Evolutionary conservation across 2,888 invertebrate genomes (phyloP), one percentile per base, ranked within the genome.

Genomic region (Bimastos eiseni): DNA sequence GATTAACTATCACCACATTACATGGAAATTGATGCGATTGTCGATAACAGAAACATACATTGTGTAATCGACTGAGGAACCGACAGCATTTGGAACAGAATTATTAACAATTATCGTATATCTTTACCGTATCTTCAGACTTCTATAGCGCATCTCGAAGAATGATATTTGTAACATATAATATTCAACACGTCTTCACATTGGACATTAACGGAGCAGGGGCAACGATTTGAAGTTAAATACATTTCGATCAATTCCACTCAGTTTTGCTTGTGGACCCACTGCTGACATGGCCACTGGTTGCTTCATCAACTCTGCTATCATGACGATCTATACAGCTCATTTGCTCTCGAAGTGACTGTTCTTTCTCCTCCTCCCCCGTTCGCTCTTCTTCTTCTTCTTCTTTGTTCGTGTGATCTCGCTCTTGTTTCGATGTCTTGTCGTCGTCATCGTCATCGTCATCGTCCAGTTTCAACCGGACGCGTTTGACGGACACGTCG

Each of bases 401-500:
- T 86, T 86, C 36, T 36, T 86, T 37, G 21, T 34, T 34, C 37
- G n/a, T 70, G 30, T 30, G 70, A 70, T 70, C 70, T 19, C 34
- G 84, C 34, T 84, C 84, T 86, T 86, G 86, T 36, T 86, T 37
- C 36, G 34, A 17, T 86, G 70, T 70, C 70, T 70, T 70, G 30
- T 70, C 70, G 70, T 34, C 36, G 34, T 86, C 49, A 6, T 49
- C 49, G 8, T 49, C 49, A 24, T 70, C 70, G n/a, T 86, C 84
- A 6, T 84, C 86, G 86, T 86, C 86, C 86, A 86, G 86, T 86
- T 86, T 86, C 36, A 86, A 15, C 86, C 86, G 86, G 86, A 86
- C 86, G 5, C 86, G 86, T 8, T 86, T 86, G 19, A 37, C 86
- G 0, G 86, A 86, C 36, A 19, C 86, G 86, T 86, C 86, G 36